Percentiles rank a stretch among this genome's conserved stretches.
Evolutionary conservation across 2,797 vertebrate genomes (phyloP).

Genomic region (Paratrypauchen microcephalus): DNA sequence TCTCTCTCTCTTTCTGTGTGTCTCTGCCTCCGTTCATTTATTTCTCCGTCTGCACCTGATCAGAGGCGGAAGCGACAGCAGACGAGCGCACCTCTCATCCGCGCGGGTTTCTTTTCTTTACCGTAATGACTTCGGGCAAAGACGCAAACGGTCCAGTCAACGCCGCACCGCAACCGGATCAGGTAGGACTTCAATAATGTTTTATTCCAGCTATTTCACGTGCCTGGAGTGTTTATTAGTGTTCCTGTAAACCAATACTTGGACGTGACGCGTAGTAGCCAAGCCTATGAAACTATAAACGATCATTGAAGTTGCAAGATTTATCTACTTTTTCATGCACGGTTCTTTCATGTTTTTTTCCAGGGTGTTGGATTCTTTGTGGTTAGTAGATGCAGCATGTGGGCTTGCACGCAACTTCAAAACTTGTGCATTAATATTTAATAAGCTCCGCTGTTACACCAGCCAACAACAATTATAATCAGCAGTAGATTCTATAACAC

Average conservation of each 20-base stretch:
- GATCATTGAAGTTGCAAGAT: neutral
- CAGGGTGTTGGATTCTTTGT: neutral
- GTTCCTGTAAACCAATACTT: too few relatives aligned
- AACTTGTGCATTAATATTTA: slow-evolving; percentile 53
- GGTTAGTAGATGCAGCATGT: neutral
- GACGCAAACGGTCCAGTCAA: slow-evolving; percentile 84
- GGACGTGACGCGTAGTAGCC: neutral
- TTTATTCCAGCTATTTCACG: neutral
- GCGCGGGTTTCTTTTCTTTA: slow-evolving; percentile 28
- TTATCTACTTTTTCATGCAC: neutral
- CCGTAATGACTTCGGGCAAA: slow-evolving; percentile 90
- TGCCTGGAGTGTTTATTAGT: neutral
- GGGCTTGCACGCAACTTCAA: slow-evolving; percentile 24
- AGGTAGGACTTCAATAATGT: slow-evolving; percentile 75
- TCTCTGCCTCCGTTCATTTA: slow-evolving; percentile 4
- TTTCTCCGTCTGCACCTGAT: slow-evolving; percentile 40
- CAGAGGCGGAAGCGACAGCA: slow-evolving; percentile 38
- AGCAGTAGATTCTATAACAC: slow-evolving; percentile 17
- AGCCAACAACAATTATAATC: slow-evolving; percentile 29
- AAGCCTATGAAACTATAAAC: neutral
- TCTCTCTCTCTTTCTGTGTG: too few relatives aligned
- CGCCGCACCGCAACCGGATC: slow-evolving; percentile 84
- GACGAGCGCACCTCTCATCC: slow-evolving; percentile 15
- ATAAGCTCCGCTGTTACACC: slow-evolving; percentile 38
- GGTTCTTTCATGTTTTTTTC: neutral